A percentile compares a stretch with the other conserved stretches of the same genome.
Evolutionary conservation across 2,797 vertebrate genomes (phyloP).

Genomic region (Pangasius krempfi): DNA sequence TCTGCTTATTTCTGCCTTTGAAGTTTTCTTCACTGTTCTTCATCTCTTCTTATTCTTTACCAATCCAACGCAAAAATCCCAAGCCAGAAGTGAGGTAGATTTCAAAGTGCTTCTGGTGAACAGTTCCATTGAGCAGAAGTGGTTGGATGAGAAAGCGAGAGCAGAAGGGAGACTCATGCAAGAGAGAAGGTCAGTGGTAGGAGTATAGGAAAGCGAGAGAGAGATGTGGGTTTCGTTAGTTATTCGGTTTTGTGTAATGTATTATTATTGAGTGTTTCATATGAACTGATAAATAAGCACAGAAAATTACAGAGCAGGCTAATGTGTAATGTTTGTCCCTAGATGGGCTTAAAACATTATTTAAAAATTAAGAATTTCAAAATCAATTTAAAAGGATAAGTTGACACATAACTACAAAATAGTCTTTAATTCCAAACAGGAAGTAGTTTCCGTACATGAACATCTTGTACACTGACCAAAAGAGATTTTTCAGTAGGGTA

Average conservation of each 20-base stretch:
- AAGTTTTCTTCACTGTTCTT: not conserved
- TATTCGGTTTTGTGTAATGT: not conserved
- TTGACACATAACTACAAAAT: not conserved
- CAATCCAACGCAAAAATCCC: not conserved
- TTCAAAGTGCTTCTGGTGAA: not conserved
- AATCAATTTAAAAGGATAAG: not conserved
- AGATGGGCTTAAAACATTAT: not conserved
- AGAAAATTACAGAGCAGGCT: not conserved
- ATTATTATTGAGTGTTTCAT: not conserved
- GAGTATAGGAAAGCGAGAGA: not conserved
- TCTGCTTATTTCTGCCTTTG: not conserved
- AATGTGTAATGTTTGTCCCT: not conserved
- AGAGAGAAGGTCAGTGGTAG: slow-evolving; percentile 25
- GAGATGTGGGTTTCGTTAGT: slow-evolving; percentile 17
- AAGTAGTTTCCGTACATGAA: not conserved
- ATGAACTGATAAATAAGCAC: not conserved
- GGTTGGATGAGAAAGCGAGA: slow-evolving; percentile 11
- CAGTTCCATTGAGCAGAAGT: not conserved
- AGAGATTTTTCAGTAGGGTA: not conserved
- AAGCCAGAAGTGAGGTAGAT: not conserved
- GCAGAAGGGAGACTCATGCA: not conserved
- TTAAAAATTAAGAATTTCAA: not conserved
- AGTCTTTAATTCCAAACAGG: not conserved
- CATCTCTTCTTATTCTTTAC: not conserved
- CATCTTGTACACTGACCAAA: not conserved